phyloP scores from a whole-genome alignment of 2,113 vertebrate genomes.

The Salvator merianae region DNA sequence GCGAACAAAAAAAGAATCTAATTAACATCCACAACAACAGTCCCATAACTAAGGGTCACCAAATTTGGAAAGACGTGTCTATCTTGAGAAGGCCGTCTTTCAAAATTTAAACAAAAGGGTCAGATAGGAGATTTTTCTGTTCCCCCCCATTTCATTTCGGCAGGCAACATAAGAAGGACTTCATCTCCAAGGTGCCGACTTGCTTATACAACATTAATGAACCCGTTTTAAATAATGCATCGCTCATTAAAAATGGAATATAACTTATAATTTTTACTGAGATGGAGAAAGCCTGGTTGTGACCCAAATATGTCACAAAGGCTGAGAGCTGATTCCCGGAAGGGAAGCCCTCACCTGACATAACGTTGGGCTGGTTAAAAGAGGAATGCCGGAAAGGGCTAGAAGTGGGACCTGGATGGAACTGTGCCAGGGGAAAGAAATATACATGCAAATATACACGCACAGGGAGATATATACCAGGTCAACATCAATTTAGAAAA shows the following conservation, averaged over 20 bases:
- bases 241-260: constrained; percentile 17
- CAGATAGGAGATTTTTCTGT: neutral
- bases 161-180: neutral
- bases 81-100: neutral
- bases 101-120: neutral
- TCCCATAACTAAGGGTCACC: too few relatives aligned
- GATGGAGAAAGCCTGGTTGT: neutral
- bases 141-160: neutral
- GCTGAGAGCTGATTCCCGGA: neutral
- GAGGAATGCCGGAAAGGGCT: neutral
- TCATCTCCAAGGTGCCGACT: neutral
- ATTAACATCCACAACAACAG: too few relatives aligned
- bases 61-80: too few relatives aligned
- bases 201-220: constrained; percentile 4
- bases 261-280: neutral
- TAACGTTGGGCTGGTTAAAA: neutral
- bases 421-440: too few relatives aligned
- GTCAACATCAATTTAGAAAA: too few relatives aligned
- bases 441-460: neutral
- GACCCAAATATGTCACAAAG: constrained; percentile 23
- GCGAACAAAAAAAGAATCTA: too few relatives aligned
- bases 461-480: too few relatives aligned
- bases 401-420: too few relatives aligned
- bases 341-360: neutral
- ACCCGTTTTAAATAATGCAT: constrained; percentile 18